A percentile compares a stretch with the other conserved stretches of the same genome.
Evolutionary conservation across 2,113 vertebrate genomes (phyloP).

Genomic region (Crypturellus undulatus): DNA sequence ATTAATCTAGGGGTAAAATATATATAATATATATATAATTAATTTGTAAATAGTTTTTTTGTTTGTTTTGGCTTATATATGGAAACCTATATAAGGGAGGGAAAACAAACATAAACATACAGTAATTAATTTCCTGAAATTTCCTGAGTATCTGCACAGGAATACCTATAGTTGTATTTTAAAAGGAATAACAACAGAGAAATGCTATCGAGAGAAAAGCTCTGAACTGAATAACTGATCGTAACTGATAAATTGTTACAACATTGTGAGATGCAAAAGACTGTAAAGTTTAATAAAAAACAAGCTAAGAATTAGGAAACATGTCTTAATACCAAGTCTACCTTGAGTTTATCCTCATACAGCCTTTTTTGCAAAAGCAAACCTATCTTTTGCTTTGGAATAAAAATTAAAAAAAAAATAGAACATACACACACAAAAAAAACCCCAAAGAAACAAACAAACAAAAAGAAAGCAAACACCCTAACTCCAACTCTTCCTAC

Average conservation of each 20-base stretch:
- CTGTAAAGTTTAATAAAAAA: background rate
- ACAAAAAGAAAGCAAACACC: no score
- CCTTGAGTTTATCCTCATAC: background rate
- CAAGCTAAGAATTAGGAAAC: background rate
- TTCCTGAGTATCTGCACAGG: background rate
- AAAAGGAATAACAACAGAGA: background rate
- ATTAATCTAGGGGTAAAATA: background rate
- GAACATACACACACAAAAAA: background rate
- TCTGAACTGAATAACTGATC: background rate
- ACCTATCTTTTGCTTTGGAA: background rate
- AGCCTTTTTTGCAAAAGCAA: background rate
- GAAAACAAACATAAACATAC: background rate
- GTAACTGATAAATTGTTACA: background rate
- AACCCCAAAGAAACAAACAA: background rate
- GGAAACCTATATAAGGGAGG: background rate
- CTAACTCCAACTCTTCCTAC: background rate
- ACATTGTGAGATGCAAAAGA: background rate
- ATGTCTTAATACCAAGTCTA: background rate
- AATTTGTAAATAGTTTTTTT: background rate
- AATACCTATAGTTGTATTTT: background rate
- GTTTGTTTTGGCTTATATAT: background rate
- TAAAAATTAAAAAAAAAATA: background rate
- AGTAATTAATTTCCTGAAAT: background rate
- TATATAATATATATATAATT: no score
- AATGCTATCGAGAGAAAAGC: background rate